Evolutionary conservation across 1,140 invertebrate genomes (phyloP), one percentile per base, ranked within the genome.

Genomic region (Hypothenemus hampei): DNA sequence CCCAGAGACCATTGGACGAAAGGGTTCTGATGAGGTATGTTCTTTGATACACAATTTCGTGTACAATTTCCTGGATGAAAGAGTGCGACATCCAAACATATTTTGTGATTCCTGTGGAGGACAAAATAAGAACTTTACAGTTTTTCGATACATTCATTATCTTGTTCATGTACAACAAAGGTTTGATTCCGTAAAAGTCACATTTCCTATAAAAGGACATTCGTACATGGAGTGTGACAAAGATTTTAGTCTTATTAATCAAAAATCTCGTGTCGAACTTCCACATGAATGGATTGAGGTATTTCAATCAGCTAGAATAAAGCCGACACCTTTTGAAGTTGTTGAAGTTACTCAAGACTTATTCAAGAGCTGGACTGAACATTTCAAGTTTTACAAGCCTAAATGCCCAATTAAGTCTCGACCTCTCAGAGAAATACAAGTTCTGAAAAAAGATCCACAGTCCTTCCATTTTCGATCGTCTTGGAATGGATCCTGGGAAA

Each of bases 111-210:
- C 66, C 6, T 60, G 46, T 46, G 57, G 48, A 22, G 64, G 60
- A 7, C 63, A 65, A 49, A 67, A 69, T 58, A 67, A 68, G 37
- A 65, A 68, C 48, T 64, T 55, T 50, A 66, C 55, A 3, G 24
- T 64, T n/a, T 57, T 66, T 47, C 53, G 58, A 3, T 56, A 31
- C 31, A 4, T 57, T 3, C 52, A 56, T 22, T 29, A 43, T 44
- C 4, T 50, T 5, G 40, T 48, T 8, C 37, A 57, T 33, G 22
- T 8, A 24, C 3, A 15, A 33, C 55, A 55, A 45, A 6, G 21
- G 36, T 36, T 61, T 3, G 56, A 61, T 11, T 48, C 21, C 11
- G 46, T 61, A 7, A 22, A 56, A 39, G 41, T 60, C 3, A 57
- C 37, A 29, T 60, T 57, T 60, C 56, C 57, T 11, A 52, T 59